Evolutionary conservation across 2,888 invertebrate species (phyloP).

Genomic region (Congeria kusceri): DNA sequence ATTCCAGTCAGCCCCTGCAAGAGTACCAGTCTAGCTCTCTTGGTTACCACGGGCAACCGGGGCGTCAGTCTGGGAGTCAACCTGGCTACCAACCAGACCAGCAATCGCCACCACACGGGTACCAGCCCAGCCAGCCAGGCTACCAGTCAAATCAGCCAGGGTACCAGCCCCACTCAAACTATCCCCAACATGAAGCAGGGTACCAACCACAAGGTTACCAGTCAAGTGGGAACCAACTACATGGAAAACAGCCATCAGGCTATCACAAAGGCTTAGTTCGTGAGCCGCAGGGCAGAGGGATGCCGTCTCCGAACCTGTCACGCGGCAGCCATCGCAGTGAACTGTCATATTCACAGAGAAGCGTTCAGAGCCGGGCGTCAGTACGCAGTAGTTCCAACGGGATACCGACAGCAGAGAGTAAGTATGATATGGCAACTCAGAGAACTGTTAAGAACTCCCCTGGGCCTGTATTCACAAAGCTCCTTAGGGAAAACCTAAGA

Average conservation of each 20-base stretch:
- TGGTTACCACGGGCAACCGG: neutral
- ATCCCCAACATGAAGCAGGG: no score
- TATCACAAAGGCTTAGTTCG: no score
- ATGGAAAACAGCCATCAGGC: no score
- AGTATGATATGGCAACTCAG: no score
- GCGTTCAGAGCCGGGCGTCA: slow-evolving; percentile 54
- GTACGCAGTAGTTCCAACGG: slow-evolving; percentile 61
- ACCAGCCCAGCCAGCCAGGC: neutral
- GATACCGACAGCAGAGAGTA: slow-evolving; percentile 58
- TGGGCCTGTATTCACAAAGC: no score
- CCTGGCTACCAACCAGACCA: neutral
- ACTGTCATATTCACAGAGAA: slow-evolving; percentile 54
- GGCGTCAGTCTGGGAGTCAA: neutral
- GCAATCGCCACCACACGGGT: neutral
- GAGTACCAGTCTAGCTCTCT: neutral
- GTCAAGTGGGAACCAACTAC: no score
- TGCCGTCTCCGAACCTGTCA: slow-evolving; percentile 58
- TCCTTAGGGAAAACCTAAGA: no score
- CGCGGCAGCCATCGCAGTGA: slow-evolving; percentile 52
- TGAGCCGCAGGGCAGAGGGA: slow-evolving; percentile 1
- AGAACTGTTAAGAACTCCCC: no score
- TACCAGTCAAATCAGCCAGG: neutral
- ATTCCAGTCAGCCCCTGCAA: neutral
- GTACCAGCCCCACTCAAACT: no score
- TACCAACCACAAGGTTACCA: no score